A percentile compares a stretch with the other conserved stretches of the same genome.
Conservation (phyloP, 2,113 vertebrate species). For the Tragelaphus buxtoni region DNA sequence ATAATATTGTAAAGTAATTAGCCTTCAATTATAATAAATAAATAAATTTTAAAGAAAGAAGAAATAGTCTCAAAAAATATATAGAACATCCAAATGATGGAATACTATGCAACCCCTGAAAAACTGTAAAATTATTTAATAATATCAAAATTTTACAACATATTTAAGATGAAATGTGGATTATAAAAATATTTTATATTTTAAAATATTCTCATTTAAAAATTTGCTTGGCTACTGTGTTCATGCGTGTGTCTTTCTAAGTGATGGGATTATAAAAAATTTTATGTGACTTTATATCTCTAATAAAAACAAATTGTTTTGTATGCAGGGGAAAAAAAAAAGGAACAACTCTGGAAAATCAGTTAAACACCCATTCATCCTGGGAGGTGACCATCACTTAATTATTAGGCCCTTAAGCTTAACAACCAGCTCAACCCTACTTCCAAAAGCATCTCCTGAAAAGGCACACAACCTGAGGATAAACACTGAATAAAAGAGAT, state of each 20-base stretch:
- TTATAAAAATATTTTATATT: not conserved
- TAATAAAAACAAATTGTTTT: not conserved
- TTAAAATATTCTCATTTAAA: not conserved
- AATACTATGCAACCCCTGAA: too few species aligned
- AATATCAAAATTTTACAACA: not conserved
- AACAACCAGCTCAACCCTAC: not conserved
- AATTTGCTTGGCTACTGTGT: not conserved
- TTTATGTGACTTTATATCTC: not conserved
- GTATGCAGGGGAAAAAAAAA: not conserved
- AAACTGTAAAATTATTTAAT: not conserved
- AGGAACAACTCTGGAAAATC: not conserved
- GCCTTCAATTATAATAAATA: not conserved
- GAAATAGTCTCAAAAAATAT: not conserved
- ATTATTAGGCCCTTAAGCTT: not conserved
- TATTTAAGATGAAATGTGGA: not conserved
- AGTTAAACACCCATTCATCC: not conserved
- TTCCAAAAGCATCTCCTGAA: not conserved
- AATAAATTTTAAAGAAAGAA: not conserved
- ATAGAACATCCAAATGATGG: not conserved
- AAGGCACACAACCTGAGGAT: not conserved
- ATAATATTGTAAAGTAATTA: not conserved
- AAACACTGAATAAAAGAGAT: not conserved
- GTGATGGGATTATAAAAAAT: not conserved
- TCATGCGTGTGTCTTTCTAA: not conserved
- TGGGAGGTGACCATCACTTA: not conserved